phyloP scores from a whole-genome alignment of 2,888 invertebrate species.

The Argyra leucocephala region DNA sequence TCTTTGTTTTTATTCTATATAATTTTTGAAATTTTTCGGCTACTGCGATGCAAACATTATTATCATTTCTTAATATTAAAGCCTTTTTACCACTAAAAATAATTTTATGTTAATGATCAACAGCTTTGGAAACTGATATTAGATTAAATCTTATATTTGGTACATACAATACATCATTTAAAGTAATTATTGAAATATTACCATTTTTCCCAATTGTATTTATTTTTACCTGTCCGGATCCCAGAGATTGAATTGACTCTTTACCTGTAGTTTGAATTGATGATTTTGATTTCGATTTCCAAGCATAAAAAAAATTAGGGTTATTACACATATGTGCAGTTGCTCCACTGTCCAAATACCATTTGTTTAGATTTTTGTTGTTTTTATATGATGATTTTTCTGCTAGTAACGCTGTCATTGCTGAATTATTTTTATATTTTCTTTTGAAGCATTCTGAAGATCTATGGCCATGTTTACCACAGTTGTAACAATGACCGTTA shows the following conservation, averaged over 20 bases:
- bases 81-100: neutral
- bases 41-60: neutral
- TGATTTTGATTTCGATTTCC: neutral
- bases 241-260: too few relatives aligned
- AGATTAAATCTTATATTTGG: neutral
- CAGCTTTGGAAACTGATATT: neutral
- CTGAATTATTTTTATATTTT: neutral
- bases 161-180: neutral
- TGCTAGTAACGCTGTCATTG: neutral
- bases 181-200: neutral
- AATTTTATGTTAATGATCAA: neutral
- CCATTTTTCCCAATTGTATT: neutral
- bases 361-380: neutral
- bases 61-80: too few relatives aligned
- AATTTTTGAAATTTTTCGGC: neutral
- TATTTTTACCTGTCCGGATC: too few relatives aligned
- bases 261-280: too few relatives aligned
- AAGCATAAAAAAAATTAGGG: neutral
- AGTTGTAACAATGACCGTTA: neutral
- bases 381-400: neutral
- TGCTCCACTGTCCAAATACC: conserved; percentile 19
- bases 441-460: neutral
- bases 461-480: neutral
- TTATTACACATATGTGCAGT: conserved; percentile 16
- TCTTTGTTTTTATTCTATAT: neutral